Conservation (phyloP, 2,888 invertebrate genomes). For the Eulithis testata region DNA sequence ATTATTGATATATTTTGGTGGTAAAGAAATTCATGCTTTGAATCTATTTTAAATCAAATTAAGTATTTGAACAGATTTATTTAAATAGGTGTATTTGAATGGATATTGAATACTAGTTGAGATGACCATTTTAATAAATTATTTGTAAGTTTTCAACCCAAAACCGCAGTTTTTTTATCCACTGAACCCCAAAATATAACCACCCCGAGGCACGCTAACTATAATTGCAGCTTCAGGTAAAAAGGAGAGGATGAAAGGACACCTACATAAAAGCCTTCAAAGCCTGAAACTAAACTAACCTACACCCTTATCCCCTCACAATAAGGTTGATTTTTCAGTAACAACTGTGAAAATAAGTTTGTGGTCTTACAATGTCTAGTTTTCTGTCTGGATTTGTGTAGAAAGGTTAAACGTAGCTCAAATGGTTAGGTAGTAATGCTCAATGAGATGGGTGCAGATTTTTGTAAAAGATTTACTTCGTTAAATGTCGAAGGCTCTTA, state of each 20-base stretch:
- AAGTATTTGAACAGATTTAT: too few relatives aligned
- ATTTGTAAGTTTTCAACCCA: too few relatives aligned
- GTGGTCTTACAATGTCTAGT: slow-evolving; percentile 60
- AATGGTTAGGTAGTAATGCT: slow-evolving; percentile 49
- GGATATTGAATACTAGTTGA: too few relatives aligned
- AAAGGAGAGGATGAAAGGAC: slow-evolving; percentile 77
- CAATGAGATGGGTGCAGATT: slow-evolving; percentile 42
- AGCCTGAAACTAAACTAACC: slow-evolving; percentile 52
- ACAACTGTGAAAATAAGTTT: slow-evolving; percentile 7
- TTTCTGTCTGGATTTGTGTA: slow-evolving; percentile 68
- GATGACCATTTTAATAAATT: too few relatives aligned
- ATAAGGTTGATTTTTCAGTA: slow-evolving; percentile 31
- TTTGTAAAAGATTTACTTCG: not conserved
- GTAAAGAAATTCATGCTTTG: too few relatives aligned
- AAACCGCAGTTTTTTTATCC: not conserved
- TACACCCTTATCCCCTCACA: slow-evolving; percentile 32
- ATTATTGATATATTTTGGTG: too few relatives aligned
- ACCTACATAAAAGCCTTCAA: slow-evolving; percentile 67
- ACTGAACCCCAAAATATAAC: slow-evolving; percentile 62
- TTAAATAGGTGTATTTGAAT: too few relatives aligned
- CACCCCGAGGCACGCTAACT: slow-evolving; percentile 71
- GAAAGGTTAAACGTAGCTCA: slow-evolving; percentile 65
- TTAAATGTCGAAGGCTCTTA: too few relatives aligned
- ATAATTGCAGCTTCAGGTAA: slow-evolving; percentile 78
- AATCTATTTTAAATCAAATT: too few relatives aligned